Evolutionary conservation across 2,113 vertebrate species (phyloP), one percentile per base, ranked within the genome.

Genomic region (Aphyosemion australe): DNA sequence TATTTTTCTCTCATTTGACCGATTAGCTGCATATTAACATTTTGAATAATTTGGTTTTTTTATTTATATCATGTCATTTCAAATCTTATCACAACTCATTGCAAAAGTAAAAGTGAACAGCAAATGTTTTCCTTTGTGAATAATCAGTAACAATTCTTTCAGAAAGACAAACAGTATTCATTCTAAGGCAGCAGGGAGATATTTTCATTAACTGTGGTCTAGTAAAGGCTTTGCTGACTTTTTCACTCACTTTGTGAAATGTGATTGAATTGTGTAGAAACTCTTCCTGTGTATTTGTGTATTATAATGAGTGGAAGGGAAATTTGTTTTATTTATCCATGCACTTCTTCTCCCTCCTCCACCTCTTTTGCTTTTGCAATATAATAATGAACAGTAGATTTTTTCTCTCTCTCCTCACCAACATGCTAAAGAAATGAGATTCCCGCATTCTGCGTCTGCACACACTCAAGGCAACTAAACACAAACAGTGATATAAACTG

Each of bases 381-480:
- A 69, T 74, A 78, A 84, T 78, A 84, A 84, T 77, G 59, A 83
- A 78, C 20, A 49, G 55, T 5, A 21, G 63, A 72, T 64, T 12
- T 51, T 51, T 83, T 76, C 45, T 70, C 46, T 77, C 72, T 78
- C 72, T 65, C 74, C 63, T 82, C 66, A 75, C 69, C 72, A 76
- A 73, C 66, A 74, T 61, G 53, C 77, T 59, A 61, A 41, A 43
- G 57, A 79, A 65, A 87, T 79, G 69, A 78, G 79, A 77, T 53
- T 78, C 70, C 68, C 81, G 84, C 45, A 66, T 73, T 74, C 74
- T 56, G 76, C 61, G 74, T 76, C 67, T 73, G 78, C 65, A 76
- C 50, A 69, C 18, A 67, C 80, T 72, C 8, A 56, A 60, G 65
- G 84, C 74, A 72, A 78, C 55, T 57, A 58, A 78, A 69, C 41